Percentiles rank a stretch among this genome's conserved stretches.
Conservation (phyloP, 2,113 vertebrate genomes). For the Furnarius figulus region DNA sequence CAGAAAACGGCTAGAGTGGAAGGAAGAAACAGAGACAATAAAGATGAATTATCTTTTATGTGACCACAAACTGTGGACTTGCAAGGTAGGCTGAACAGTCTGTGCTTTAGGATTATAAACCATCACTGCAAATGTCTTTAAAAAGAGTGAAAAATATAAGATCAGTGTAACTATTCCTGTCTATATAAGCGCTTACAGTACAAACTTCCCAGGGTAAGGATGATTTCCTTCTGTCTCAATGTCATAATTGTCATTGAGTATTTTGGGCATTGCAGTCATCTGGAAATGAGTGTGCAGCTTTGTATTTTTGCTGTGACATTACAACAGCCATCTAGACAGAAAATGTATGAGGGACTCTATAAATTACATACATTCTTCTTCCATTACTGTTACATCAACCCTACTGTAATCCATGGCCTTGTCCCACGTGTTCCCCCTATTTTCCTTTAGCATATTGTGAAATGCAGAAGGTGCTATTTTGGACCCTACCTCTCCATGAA, state of each 20-base stretch:
- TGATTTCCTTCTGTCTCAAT: slow-evolving; percentile 1
- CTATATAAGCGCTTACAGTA: not conserved
- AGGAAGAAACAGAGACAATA: not conserved
- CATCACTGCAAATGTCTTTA: not conserved
- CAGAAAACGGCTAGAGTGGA: not conserved
- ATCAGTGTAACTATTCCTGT: not conserved
- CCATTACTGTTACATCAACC: not conserved
- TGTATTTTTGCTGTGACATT: not conserved
- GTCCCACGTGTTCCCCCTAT: not conserved
- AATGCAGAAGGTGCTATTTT: not conserved
- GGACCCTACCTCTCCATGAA: not conserved
- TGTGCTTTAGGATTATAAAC: not conserved
- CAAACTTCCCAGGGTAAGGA: not conserved
- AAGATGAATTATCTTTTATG: not conserved
- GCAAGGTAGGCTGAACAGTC: not conserved
- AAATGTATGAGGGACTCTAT: not conserved
- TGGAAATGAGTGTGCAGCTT: slow-evolving; percentile 18
- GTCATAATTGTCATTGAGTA: slow-evolving; percentile 6
- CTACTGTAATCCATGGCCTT: not conserved
- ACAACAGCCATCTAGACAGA: not conserved
- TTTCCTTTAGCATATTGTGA: not conserved
- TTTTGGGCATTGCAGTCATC: slow-evolving; percentile 38
- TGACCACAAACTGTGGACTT: not conserved
- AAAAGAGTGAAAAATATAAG: not conserved
- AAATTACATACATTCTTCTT: not conserved